Conservation (phyloP, 2,888 invertebrate species). For the Smittia sp. region DNA sequence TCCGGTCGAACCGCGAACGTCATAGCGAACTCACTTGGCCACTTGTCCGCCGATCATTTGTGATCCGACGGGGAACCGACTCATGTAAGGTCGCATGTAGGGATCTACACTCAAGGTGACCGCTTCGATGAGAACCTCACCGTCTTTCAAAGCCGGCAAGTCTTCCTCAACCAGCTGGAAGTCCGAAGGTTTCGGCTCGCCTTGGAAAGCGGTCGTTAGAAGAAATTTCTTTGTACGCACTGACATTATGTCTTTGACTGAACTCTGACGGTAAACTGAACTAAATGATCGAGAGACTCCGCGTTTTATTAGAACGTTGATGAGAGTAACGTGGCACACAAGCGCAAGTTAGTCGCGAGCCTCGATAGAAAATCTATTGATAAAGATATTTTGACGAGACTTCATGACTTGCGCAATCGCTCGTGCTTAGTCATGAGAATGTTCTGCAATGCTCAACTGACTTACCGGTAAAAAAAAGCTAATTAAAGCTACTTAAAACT, state of each 20-base stretch:
- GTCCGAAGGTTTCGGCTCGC: conserved; percentile 22
- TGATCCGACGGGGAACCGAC: conserved; percentile 58
- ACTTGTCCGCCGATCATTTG: conserved; percentile 71
- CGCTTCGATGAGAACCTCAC: conserved; percentile 50
- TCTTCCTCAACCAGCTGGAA: conserved; percentile 35
- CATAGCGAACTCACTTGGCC: conserved; percentile 58
- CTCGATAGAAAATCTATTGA: no score
- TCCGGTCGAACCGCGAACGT: background rate
- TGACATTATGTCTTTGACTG: background rate
- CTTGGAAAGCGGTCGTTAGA: conserved; percentile 16
- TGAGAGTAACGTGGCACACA: no score
- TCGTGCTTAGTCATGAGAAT: no score
- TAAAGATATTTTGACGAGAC: no score
- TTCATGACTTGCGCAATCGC: no score
- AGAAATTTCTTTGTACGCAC: conserved; percentile 30
- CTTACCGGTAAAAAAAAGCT: no score
- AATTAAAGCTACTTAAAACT: no score
- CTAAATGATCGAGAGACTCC: no score
- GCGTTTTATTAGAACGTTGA: no score
- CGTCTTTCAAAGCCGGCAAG: conserved; percentile 28
- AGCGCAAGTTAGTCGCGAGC: no score
- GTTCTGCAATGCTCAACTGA: no score
- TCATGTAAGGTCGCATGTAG: conserved; percentile 64
- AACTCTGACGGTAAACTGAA: no score
- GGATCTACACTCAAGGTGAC: conserved; percentile 71